Conservation (phyloP, 2,888 invertebrate species). For the Stenotaenia linearis region DNA sequence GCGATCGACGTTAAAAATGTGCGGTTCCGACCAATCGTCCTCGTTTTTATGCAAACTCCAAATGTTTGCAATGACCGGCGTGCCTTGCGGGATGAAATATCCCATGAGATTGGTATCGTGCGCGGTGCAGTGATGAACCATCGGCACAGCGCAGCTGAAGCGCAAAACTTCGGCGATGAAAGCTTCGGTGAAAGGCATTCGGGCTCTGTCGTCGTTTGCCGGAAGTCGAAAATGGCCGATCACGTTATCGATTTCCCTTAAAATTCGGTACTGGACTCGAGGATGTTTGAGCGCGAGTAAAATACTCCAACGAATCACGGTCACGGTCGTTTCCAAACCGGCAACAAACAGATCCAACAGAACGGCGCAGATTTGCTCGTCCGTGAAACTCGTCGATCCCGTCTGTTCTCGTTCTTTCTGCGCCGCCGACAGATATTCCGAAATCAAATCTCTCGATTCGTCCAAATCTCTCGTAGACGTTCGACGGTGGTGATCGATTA, state of each 20-base stretch:
- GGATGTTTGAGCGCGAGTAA: neutral
- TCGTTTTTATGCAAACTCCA: conserved; percentile 30
- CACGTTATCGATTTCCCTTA: neutral
- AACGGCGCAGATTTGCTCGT: conserved; percentile 27
- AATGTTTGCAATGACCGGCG: neutral
- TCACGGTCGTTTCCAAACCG: conserved; percentile 27
- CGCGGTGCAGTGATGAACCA: conserved; percentile 14
- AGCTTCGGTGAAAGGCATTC: conserved; percentile 27
- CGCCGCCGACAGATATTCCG: neutral
- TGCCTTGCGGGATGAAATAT: neutral
- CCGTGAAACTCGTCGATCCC: neutral
- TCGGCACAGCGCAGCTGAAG: neutral
- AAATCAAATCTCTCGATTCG: neutral
- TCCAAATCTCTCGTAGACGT: neutral
- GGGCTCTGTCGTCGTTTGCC: neutral
- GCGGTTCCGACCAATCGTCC: conserved; percentile 21
- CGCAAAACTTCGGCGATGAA: conserved; percentile 18
- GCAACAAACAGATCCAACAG: conserved; percentile 28
- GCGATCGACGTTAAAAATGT: conserved; percentile 28
- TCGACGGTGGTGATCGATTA: neutral
- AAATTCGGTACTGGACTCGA: neutral
- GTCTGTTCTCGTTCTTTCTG: neutral
- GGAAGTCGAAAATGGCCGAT: neutral
- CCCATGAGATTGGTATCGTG: neutral
- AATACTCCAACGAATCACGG: neutral